Evolutionary conservation across 2,888 invertebrate species (phyloP), one percentile per base, ranked within the genome.

Genomic region (Abscondita cerata): DNA sequence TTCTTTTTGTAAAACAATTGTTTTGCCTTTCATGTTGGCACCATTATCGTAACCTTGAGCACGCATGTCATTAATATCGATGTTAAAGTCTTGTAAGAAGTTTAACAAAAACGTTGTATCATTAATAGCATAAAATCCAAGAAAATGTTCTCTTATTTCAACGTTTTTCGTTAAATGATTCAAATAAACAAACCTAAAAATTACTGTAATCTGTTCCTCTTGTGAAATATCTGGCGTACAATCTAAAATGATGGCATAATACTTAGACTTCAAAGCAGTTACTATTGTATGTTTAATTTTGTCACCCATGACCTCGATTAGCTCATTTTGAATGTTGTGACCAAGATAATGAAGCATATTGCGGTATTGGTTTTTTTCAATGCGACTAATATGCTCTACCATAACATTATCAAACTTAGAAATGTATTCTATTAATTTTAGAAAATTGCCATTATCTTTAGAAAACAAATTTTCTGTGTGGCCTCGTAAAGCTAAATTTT

Each of bases 241-340:
- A 9, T 31, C 31, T 31, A 31, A 31, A 4, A 31, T 31, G 4
- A 31, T 31, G 9, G 31, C 4, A 31, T 6, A 13, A 44, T 6
- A 31, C 9, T 31, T 31, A 6, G 31, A 31, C 9, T 31, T 31
- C 9, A 31, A 31, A 9, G 2, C 2, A 8, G 16, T 8, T 19
- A 48, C n/a, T 25, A 48, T 31, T 31, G 48, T 48, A 31, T 19
- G 5, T 25, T 48, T 48, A n/a, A 25, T 48, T 31, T 48, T 48
- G 6, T 31, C 31, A 12, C 12, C 12, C 16, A 20, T 2, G 12
- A 25, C 11, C 16, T 2, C 4, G 13, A 48, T 48, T 8, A 48
- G 8, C 15, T 48, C 48, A 48, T 48, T 48, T 48, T 48, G 48
- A 48, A 48, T 48, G 8, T 19, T 48, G n/a, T 48, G 48, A 25